Conservation (phyloP, 2,888 invertebrate species). For the Lasioglossum pauxillum region DNA sequence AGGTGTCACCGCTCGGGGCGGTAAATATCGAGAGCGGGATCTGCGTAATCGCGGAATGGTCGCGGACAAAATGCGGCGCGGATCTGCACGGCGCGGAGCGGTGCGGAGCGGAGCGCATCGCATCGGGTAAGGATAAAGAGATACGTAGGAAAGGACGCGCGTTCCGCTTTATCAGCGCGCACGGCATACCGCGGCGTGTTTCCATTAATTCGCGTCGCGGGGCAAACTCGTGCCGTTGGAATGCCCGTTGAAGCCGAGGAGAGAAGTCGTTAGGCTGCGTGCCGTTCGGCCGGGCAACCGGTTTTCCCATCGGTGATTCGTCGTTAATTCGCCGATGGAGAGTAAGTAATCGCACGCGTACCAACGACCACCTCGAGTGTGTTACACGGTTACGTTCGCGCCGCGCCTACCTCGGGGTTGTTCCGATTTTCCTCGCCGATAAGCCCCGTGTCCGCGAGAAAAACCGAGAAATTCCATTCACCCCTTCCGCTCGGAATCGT, state of each 20-base stretch:
- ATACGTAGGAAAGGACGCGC: constrained; percentile 62
- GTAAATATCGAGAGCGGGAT: constrained; percentile 29
- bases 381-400: constrained; percentile 68
- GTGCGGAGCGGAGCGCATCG: constrained; percentile 6
- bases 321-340: constrained; percentile 80
- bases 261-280: constrained; percentile 78
- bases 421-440: constrained; percentile 53
- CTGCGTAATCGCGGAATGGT: constrained; percentile 51
- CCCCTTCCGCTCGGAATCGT: constrained; percentile 33
- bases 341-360: constrained; percentile 77
- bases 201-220: constrained; percentile 82
- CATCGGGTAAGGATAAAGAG: constrained; percentile 64
- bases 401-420: constrained; percentile 61
- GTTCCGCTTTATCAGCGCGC: constrained; percentile 80
- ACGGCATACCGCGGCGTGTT: constrained; percentile 77
- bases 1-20: neutral
- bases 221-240: constrained; percentile 77
- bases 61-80: constrained; percentile 19
- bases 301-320: constrained; percentile 80
- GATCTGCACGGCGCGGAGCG: neutral
- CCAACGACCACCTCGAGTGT: constrained; percentile 76
- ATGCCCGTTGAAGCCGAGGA: constrained; percentile 76
- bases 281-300: constrained; percentile 78
- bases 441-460: constrained; percentile 33
- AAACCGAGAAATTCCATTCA: constrained; percentile 49